A percentile compares a stretch with the other conserved stretches of the same genome.
Conservation (phyloP, 2,888 invertebrate genomes). For the Lasioglossum oenotherae region DNA sequence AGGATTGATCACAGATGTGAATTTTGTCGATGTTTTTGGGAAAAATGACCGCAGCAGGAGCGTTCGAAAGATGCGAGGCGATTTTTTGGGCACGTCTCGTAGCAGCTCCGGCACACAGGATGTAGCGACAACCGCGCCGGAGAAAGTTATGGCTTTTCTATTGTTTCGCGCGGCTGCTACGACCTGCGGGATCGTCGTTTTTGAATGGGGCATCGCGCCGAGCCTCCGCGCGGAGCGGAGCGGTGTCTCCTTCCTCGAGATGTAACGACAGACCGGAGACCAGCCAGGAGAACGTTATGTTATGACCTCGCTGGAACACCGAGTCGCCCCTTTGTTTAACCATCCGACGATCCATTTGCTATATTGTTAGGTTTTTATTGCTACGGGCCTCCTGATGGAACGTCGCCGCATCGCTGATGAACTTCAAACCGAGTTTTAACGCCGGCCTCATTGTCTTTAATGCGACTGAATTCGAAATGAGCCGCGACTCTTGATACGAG, state of each 20-base stretch:
- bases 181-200: slow-evolving; percentile 61
- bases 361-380: slow-evolving; percentile 16
- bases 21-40: neutral
- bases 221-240: slow-evolving; percentile 19
- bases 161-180: slow-evolving; percentile 78
- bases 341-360: slow-evolving; percentile 6
- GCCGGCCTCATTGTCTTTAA: slow-evolving; percentile 18
- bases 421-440: slow-evolving; percentile 16
- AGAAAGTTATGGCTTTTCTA: slow-evolving; percentile 82
- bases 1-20: neutral
- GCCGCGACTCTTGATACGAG: neutral
- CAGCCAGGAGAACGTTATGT: slow-evolving; percentile 31
- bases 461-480: slow-evolving; percentile 23
- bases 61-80: slow-evolving; percentile 23
- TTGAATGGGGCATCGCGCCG: slow-evolving; percentile 54
- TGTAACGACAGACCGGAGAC: slow-evolving; percentile 28
- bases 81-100: slow-evolving; percentile 59
- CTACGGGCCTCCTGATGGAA: slow-evolving; percentile 9
- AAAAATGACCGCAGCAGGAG: neutral
- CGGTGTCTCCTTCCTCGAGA: slow-evolving; percentile 29
- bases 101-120: slow-evolving; percentile 68
- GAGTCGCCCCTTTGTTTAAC: slow-evolving; percentile 18
- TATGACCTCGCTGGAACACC: slow-evolving; percentile 17
- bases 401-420: slow-evolving; percentile 10
- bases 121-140: slow-evolving; percentile 69